A percentile compares a stretch with the other conserved stretches of the same genome.
These are phyloP conservation scores for Lycaon pictus DNA, from an alignment of 2,113 vertebrate species.

Conservation along the genomic window DNA sequence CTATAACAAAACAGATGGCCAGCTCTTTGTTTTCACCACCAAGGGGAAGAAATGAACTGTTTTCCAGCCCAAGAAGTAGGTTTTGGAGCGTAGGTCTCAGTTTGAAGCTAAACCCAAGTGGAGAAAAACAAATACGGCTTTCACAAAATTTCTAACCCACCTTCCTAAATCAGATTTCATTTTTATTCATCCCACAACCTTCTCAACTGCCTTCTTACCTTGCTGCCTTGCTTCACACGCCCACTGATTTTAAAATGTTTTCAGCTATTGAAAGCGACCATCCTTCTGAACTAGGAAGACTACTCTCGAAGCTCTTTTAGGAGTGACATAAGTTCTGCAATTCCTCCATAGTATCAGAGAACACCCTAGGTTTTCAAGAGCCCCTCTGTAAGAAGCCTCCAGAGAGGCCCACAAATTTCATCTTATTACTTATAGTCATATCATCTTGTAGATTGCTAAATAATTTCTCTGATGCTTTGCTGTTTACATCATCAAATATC, in stretches of 20 bases:
- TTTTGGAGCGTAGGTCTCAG: neutral
- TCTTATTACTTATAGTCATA: neutral
- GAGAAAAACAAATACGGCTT: neutral
- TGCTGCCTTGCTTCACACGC: neutral
- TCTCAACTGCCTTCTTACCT: neutral
- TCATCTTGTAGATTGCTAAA: neutral
- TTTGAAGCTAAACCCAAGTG: neutral
- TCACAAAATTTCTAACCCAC: neutral
- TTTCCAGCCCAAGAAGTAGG: neutral
- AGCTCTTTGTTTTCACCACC: slow-evolving; percentile 28
- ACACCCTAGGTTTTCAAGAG: neutral
- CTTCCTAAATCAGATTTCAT: neutral
- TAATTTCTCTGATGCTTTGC: neutral
- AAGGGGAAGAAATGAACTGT: slow-evolving; percentile 15
- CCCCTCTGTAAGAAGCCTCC: neutral
- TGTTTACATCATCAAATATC: slow-evolving; percentile 7
- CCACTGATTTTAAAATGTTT: neutral
- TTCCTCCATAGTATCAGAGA: neutral
- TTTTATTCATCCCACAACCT: neutral
- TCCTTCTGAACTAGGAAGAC: neutral
- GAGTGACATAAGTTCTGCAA: neutral
- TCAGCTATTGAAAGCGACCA: neutral
- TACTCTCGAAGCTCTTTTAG: neutral
- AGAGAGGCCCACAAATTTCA: neutral
- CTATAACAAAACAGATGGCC: neutral